Conservation (phyloP, 2,113 vertebrate species). For the Pagrus major region DNA sequence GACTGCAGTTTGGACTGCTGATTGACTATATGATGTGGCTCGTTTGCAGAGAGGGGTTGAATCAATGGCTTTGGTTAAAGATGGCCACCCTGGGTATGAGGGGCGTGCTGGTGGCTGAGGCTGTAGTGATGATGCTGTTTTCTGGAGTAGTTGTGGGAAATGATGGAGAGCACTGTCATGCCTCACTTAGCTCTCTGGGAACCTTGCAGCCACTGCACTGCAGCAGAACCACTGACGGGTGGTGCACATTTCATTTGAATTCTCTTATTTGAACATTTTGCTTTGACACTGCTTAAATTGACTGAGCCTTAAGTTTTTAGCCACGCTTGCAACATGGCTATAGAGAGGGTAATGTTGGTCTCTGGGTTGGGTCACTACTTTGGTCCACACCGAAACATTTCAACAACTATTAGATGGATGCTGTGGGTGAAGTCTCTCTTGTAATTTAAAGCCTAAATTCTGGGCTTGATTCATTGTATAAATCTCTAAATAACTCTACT, state of each 20-base stretch:
- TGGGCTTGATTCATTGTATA: neutral
- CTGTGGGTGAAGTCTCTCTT: neutral
- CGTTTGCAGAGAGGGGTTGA: conserved; percentile 8
- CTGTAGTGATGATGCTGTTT: conserved; percentile 45
- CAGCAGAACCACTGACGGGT: conserved; percentile 17
- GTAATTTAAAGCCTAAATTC: neutral
- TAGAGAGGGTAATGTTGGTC: neutral
- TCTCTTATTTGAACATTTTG: conserved; percentile 20
- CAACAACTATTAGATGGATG: neutral
- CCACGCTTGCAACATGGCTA: neutral
- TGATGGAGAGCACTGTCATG: conserved; percentile 49
- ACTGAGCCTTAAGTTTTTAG: neutral
- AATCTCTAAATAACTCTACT: neutral
- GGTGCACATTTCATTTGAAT: conserved; percentile 25
- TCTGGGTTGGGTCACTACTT: neutral
- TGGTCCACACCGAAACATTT: neutral
- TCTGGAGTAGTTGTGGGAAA: conserved; percentile 47
- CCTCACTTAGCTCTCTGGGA: conserved; percentile 47
- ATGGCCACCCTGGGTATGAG: conserved; percentile 11
- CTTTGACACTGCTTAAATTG: conserved; percentile 6
- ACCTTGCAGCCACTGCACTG: conserved; percentile 36
- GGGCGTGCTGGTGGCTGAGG: neutral
- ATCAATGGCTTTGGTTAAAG: conserved; percentile 27
- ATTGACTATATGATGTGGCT: conserved; percentile 6
- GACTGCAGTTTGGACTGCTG: conserved; percentile 4